Evolutionary conservation across 1,140 invertebrate genomes (phyloP).

Genomic region (Elysia chlorotica): DNA sequence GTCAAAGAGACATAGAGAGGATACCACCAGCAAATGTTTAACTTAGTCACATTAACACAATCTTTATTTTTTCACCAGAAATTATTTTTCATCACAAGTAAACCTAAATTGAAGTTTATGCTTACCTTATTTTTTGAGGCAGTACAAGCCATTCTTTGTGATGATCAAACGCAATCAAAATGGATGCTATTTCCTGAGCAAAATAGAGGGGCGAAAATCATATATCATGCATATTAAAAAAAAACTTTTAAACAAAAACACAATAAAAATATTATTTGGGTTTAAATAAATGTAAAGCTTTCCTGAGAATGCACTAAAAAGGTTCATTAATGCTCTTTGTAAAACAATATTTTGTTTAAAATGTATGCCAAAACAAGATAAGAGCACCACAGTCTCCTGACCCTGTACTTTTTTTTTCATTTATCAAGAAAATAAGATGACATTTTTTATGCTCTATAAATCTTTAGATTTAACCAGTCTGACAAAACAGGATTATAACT

Average conservation of each 20-base stretch:
- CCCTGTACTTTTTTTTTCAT: no score
- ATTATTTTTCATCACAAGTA: no score
- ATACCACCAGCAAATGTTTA: background rate
- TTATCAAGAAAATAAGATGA: no score
- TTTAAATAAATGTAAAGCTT: background rate
- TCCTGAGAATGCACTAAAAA: no score
- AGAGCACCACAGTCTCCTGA: no score
- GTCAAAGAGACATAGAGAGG: background rate
- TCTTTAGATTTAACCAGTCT: no score
- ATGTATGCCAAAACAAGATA: no score
- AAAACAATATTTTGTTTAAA: background rate
- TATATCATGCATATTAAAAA: background rate
- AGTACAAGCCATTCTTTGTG: constrained; percentile 96
- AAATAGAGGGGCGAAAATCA: background rate
- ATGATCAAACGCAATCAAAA: constrained; percentile 94
- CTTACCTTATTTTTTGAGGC: constrained; percentile 93
- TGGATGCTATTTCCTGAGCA: constrained; percentile 92
- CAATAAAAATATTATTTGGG: background rate
- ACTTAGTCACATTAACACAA: background rate
- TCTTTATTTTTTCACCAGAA: no score
- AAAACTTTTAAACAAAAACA: background rate
- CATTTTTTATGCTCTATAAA: no score
- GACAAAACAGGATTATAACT: no score
- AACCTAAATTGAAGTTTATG: no score
- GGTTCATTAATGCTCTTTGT: no score